A percentile compares a stretch with the other conserved stretches of the same genome.
Conservation (phyloP, 2,797 vertebrate genomes). For the Melanotaenia boesemani region DNA sequence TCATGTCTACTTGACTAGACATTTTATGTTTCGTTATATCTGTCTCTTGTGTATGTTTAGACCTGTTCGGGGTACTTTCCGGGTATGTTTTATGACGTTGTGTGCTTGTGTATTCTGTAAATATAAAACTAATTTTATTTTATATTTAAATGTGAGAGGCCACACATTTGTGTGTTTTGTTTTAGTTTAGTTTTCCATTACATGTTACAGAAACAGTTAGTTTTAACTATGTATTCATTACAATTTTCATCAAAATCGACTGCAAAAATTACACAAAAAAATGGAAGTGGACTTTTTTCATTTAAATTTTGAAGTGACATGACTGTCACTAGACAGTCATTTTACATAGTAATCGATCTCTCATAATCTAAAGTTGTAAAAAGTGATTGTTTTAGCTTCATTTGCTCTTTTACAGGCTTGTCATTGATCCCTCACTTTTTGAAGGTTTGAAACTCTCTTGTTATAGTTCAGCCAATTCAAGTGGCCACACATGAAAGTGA, state of each 20-base stretch:
- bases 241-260: too few relatives aligned
- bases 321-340: neutral
- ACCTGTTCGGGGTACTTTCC: too few relatives aligned
- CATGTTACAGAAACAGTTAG: neutral
- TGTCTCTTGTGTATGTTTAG: too few relatives aligned
- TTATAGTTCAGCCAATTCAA: constrained; percentile 36
- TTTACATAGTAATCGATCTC: neutral
- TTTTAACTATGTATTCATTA: neutral
- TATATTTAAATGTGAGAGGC: too few relatives aligned
- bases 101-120: too few relatives aligned
- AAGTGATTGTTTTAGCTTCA: neutral
- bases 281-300: too few relatives aligned
- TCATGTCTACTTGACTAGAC: neutral
- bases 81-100: too few relatives aligned
- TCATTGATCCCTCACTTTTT: constrained; percentile 15
- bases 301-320: neutral
- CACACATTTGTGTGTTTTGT: too few relatives aligned
- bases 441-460: constrained; percentile 44
- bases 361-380: neutral
- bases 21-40: neutral
- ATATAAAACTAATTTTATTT: too few relatives aligned
- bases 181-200: neutral
- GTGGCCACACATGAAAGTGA: constrained; percentile 72
- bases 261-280: too few relatives aligned
- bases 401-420: constrained; percentile 3